These are phyloP conservation scores for Phymanthus crucifer DNA, from an alignment of 92 coral and sea anemone genomes.

Conservation along the genomic window DNA sequence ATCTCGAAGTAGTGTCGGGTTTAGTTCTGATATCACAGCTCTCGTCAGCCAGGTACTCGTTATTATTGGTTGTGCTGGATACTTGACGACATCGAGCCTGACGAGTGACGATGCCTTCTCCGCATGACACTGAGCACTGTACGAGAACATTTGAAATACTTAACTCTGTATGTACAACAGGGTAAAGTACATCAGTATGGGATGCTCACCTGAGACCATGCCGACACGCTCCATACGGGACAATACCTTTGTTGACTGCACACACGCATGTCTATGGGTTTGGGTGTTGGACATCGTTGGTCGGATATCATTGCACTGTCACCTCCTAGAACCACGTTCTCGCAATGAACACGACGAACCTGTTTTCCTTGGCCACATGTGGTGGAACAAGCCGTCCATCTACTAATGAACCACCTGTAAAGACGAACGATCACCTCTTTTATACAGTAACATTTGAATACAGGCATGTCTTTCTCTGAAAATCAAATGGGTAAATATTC, in stretches of 20 bases:
- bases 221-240: conserved; percentile 69
- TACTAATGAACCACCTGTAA: conserved; percentile 82
- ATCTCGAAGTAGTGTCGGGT: conserved; percentile 54
- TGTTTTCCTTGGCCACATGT: conserved; percentile 90
- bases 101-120: conserved; percentile 65
- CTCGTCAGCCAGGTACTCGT: conserved; percentile 45
- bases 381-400: conserved; percentile 82
- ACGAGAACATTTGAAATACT: background rate
- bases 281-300: conserved; percentile 67
- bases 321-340: conserved; percentile 62
- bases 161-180: background rate
- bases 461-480: too few species aligned
- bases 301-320: conserved; percentile 73
- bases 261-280: conserved; percentile 53
- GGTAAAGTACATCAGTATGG: background rate
- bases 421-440: background rate
- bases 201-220: conserved; percentile 81
- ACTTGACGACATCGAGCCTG: conserved; percentile 60
- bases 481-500: too few species aligned
- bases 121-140: conserved; percentile 86
- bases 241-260: conserved; percentile 64
- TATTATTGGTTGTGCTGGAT: conserved; percentile 14
- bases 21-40: conserved; percentile 57
- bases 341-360: conserved; percentile 90
- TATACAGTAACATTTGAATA: too few species aligned